These are phyloP conservation scores for Falcunculus frontatus DNA, from an alignment of 2,113 vertebrate genomes.

Conservation along the genomic window DNA sequence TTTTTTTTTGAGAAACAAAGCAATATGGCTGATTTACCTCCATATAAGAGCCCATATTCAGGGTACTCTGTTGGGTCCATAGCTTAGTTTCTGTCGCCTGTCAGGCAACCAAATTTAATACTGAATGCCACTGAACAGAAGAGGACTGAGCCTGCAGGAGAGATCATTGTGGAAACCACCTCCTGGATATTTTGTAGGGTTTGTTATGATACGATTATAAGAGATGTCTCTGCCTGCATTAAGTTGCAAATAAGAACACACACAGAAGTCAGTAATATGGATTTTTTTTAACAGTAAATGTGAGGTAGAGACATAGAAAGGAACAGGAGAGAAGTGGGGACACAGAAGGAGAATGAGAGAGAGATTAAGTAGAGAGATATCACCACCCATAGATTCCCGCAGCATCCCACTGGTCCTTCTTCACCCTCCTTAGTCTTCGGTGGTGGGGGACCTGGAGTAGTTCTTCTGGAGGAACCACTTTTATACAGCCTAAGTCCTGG, in stretches of 20 bases:
- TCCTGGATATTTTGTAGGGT: background rate
- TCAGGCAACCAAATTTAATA: background rate
- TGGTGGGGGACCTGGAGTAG: background rate
- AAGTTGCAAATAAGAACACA: background rate
- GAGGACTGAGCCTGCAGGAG: background rate
- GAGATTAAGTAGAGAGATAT: background rate
- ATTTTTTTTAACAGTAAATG: background rate
- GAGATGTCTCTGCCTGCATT: background rate
- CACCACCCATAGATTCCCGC: accelerated
- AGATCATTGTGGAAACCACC: background rate
- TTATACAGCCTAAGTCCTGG: background rate
- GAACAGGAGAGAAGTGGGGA: background rate
- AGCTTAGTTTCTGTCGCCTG: background rate
- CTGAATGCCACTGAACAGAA: background rate
- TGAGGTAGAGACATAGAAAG: background rate
- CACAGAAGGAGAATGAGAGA: background rate
- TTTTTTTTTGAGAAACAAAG: background rate
- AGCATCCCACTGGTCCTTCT: background rate
- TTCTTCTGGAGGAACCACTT: background rate
- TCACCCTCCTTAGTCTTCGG: background rate
- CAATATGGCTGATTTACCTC: background rate
- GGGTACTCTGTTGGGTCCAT: background rate
- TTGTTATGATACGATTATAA: background rate
- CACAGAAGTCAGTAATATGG: background rate
- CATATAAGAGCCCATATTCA: background rate